Percentiles rank a stretch among this genome's conserved stretches.
These are phyloP conservation scores for Cyprinus carpio DNA, from an alignment of 2,113 vertebrate species.

Conservation along the genomic window DNA sequence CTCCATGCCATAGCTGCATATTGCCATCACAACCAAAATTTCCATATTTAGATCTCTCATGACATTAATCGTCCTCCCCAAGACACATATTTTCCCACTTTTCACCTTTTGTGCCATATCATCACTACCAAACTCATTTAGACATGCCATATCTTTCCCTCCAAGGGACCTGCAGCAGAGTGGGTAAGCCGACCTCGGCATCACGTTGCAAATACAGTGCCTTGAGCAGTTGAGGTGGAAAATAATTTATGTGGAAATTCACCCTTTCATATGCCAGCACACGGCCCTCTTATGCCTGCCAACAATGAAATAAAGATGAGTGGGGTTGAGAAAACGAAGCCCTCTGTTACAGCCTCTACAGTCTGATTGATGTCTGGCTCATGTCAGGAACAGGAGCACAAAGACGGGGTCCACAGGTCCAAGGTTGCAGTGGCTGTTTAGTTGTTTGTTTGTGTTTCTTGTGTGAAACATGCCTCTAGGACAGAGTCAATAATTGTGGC, in stretches of 20 bases:
- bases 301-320: constrained; percentile 75
- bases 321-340: constrained; percentile 59
- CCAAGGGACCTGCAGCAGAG: background rate
- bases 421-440: background rate
- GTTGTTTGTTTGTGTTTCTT: background rate
- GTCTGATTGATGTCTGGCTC: constrained; percentile 44
- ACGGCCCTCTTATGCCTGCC: constrained; percentile 55
- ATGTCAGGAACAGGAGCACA: background rate
- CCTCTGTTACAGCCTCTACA: constrained; percentile 22
- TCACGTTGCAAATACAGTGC: constrained; percentile 39
- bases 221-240: constrained; percentile 48
- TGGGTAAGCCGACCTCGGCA: background rate
- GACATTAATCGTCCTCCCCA: constrained; percentile 9
- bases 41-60: background rate
- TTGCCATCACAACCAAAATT: background rate
- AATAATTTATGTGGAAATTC: constrained; percentile 76
- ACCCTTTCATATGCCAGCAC: constrained; percentile 68
- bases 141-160: background rate
- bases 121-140: background rate
- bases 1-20: background rate
- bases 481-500: constrained; percentile 7
- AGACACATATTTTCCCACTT: constrained; percentile 22
- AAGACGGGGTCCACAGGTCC: background rate
- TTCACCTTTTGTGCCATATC: background rate
- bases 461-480: background rate